Evolutionary conservation across 2,888 invertebrate genomes (phyloP), one percentile per base, ranked within the genome.

Genomic region (Drosophila meridiana): DNA sequence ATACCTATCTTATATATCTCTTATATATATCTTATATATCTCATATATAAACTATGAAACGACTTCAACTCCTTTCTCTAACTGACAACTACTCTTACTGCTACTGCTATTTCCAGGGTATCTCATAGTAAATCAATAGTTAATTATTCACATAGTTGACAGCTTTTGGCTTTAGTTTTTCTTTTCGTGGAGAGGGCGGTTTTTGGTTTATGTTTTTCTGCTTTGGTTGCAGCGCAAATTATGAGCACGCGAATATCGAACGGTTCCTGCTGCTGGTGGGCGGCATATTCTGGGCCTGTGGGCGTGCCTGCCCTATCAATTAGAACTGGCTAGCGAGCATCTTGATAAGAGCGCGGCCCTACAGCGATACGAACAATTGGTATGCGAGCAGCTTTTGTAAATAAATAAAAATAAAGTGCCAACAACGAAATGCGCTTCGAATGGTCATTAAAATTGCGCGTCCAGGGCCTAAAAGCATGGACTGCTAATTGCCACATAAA

Each of bases 361-460:
- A 63, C 20, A 62, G 64, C 76, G 73, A 73, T 62, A 60, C 65
- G 67, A 57, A 69, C 63, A 78, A 82, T 72, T 62, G 65, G 71
- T 71, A 77, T 73, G 67, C 74, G 69, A 43, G 36, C 26, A 52
- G 68, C 68, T 65, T 76, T 68, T 53, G 69, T 73, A 82, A 87
- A 87, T 89, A 89, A 87, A 84, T 85, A 89, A 87, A 82, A 71
- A 85, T 85, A 89, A 86, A 85, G 80, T 89, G 88, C 69, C 80
- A 85, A 89, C 84, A 87, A 75, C 83, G 80, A 87, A 88, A 89
- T 89, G 88, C 87, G 89, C 88, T 89, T 87, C 75, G 88, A 89
- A 89, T 80, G 89, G 89, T 89, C 84, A 84, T 84, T 84, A 84
- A 89, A 87, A 89, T 71, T 74, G 72, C 40, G 38, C 58, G 67